Base-by-base conservation (phyloP, 2,888 invertebrate genomes). In the Lagria hirta region DNA sequence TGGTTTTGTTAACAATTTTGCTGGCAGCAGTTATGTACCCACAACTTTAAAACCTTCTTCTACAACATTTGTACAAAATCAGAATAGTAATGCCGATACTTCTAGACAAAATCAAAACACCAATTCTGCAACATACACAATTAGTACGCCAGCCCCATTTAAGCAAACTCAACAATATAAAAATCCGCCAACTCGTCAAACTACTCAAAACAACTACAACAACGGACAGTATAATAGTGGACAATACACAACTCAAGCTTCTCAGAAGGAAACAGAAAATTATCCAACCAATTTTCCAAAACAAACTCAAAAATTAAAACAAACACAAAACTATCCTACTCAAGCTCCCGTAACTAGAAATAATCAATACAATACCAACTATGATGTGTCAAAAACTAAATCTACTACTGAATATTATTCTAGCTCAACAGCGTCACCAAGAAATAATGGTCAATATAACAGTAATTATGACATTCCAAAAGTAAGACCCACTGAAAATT, bases 1-100 rank as follows among this genome's bases (percentile, higher is more conserved):
- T 3, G 68, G 64, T 8, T 71, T 70, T 46, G 43, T 65, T 7
- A 76, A 72, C 50, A 73, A 71, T 50, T 76, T 73, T 42, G 70
- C 75, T 8, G 74, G 73, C 15, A 75, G 72, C 40, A 73, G 69
- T 49, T 73, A 72, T 36, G 57, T 68, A 1, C 75, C 76, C 1
- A 76, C 76, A 0, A 77, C 77, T 1, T 62, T 72, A 34, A 56
- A 52, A 64, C 36, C 62, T 21, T 55, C 37, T 58, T 62, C 57
- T 55, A 50, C 57, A 48, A 51, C 53, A 48, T 34, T 58, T 29
- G 54, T 52, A 35, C 38, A 43, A 27, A 22, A 51, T 4, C 58
- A 58, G 35, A 57, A 58, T 36, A 57, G 59, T 36, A 59, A 64
- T 34, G 62, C 61, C 12, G 62, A 64, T 33, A 62, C 57, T 40